phyloP scores from a whole-genome alignment of 1,140 invertebrate genomes.

The Pseudachorutes palmiensis region DNA sequence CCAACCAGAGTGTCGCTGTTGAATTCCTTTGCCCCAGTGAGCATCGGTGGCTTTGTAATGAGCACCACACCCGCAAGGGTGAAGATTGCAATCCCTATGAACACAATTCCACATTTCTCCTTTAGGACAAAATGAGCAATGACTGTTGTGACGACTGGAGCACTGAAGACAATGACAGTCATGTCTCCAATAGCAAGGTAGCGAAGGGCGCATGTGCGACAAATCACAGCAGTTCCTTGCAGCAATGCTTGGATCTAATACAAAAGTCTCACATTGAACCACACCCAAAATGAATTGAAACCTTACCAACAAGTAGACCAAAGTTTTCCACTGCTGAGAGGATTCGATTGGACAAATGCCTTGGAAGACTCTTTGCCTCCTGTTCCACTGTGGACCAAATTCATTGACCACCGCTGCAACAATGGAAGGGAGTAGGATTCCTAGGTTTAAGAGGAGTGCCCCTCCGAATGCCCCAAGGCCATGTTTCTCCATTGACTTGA shows the following conservation, averaged over 20 bases:
- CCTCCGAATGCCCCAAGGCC: constrained; percentile 4
- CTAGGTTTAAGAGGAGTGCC: constrained; percentile 5
- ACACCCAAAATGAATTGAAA: background rate
- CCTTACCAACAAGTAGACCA: background rate
- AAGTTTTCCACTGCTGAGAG: background rate
- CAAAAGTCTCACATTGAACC: background rate
- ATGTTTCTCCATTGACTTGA: constrained; percentile 2
- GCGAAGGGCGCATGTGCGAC: constrained; percentile 14
- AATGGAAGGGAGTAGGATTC: background rate
- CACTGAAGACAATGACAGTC: constrained; percentile 23
- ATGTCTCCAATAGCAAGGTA: constrained; percentile 23
- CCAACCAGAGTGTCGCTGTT: constrained; percentile 12
- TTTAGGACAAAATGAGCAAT: constrained; percentile 23
- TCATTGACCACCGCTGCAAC: background rate
- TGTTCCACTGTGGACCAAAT: background rate
- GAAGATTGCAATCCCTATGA: constrained; percentile 17
- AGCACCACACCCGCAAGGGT: constrained; percentile 17
- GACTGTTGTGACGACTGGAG: constrained; percentile 18
- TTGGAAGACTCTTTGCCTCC: background rate
- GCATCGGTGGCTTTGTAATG: constrained; percentile 23
- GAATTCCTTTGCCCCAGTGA: constrained; percentile 21
- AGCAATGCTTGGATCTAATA: constrained; percentile 20
- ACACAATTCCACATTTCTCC: constrained; percentile 23
- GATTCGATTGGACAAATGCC: background rate
- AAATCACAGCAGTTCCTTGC: constrained; percentile 14